Base-by-base conservation (phyloP, 2,888 invertebrate genomes). In the Lasioglossum pauxillum region DNA sequence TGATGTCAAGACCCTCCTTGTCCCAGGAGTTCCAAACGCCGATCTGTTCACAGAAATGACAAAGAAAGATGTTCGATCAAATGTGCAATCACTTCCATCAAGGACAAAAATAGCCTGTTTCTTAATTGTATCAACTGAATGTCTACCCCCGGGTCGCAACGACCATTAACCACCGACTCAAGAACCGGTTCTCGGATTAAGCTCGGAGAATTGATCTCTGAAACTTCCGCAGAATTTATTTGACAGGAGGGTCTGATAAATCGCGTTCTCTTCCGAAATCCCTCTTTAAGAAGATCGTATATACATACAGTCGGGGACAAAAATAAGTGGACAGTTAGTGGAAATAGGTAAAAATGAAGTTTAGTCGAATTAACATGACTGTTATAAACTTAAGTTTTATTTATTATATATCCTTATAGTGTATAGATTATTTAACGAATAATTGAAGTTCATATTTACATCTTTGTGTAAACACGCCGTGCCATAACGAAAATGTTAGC, bases 1-100 rank as follows among this genome's bases (percentile, higher is more conserved):
- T 98, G 94, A 99, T 99, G 93, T 98, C 98, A 73, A 99, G 96
- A 73, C 98, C 98, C 93, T 98, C 98, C 89, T 97, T 97, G 91
- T 98, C 97, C 97, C 98, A 98, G 0, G 98, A 98, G 93, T 98
- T 98, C 98, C 99, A 99, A 14, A 98, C 98, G 19, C 99, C 99
- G 91, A 99, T 98, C 98, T 98, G 79, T 44, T 78, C 27, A 73
- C 74, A 84, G 57, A 75, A 75, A 85, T 19, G 31, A 67, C 23
- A 16, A 44, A 53, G 46, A 38, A 38, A 44, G 12, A 19, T 19
- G 35, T 23, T 10, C 35, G 16, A 69, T 38, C 19, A 60, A 60
- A 60, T 12, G 14, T 14, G 1, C 60, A 14, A 60, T 14, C 14
- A 5, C 31, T 27, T 19, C 31, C 14, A 16, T 23, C 14, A 31